Evolutionary conservation across 2,797 vertebrate genomes (phyloP), one percentile per base, ranked within the genome.

Genomic region (Synanceia verrucosa): DNA sequence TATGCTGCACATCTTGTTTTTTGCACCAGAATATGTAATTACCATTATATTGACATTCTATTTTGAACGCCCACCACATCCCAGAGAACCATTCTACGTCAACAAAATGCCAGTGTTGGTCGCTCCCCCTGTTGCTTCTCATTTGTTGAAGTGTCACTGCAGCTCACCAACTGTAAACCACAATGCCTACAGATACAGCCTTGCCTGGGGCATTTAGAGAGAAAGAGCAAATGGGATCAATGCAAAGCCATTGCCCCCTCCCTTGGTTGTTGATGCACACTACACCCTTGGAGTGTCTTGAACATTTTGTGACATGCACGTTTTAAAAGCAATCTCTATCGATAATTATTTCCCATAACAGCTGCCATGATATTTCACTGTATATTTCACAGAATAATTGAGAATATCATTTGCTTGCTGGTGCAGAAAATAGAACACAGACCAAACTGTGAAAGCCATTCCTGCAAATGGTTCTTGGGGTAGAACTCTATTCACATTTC

Each of bases 201-300:
- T 4, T 11, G n/a, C n/a, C n/a, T n/a, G 44, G 74, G 71, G 62
- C n/a, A 33, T 48, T 71, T 53, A 12, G 28, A n/a, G 11, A 52
- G 29, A 39, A 51, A 46, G 29, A 67, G 48, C 64, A 68, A 79
- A 79, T 63, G 62, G 61, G 51, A 51, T 24, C 28, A 39, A 13
- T 46, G 0, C 34, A 58, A 78, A 69, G 81, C 73, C 58, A 70
- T n/a, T 48, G 67, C 78, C 47, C 84, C 85, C 79, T 65, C 77
- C 67, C 19, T 47, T 88, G 83, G 83, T 47, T 58, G 61, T n/a
- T 55, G 29, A 59, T 31, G 9, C 21, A 52, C 47, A 75, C 55
- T 89, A 6, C 89, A 84, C 4, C 52, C 21, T 19, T 31, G 9
- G n/a, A 61, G 19, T 18, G 14, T 9, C 36, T 56, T 56, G 24